Percentiles rank a stretch among this genome's conserved stretches.
Conservation (phyloP, 2,888 invertebrate genomes). For the Temnothorax unifasciatus region DNA sequence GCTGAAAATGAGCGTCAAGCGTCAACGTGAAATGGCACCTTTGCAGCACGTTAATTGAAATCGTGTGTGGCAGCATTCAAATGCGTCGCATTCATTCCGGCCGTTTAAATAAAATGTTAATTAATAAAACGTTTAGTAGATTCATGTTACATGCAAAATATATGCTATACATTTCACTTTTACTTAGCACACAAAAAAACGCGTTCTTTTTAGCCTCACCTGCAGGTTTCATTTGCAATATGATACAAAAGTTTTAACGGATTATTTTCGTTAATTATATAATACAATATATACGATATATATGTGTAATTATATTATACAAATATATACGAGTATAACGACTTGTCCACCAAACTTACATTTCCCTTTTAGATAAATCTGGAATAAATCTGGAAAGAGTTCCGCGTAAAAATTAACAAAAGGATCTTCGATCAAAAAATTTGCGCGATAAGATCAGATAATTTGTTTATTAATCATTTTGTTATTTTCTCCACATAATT, state of each 20-base stretch:
- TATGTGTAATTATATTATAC: neutral
- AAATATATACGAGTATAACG: neutral
- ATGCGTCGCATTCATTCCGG: neutral
- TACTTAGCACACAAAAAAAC: too few relatives aligned
- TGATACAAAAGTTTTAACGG: too few relatives aligned
- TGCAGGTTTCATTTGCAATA: too few relatives aligned
- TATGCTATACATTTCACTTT: too few relatives aligned
- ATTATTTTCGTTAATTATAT: neutral
- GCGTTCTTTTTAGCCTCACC: too few relatives aligned
- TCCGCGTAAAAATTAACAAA: constrained; percentile 4
- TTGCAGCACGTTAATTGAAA: too few relatives aligned
- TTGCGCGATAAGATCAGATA: neutral
- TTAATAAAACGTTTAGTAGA: neutral
- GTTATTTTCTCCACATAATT: constrained; percentile 38
- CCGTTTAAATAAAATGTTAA: neutral
- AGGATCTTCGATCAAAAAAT: neutral
- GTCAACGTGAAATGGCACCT: too few relatives aligned
- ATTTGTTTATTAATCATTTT: constrained; percentile 33
- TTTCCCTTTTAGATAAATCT: neutral
- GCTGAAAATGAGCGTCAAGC: too few relatives aligned
- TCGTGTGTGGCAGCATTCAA: too few relatives aligned
- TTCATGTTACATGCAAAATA: neutral
- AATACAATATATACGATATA: neutral
- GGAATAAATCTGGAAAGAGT: neutral
- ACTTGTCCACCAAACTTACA: neutral